These are phyloP conservation scores for Nowickia ferox DNA, from an alignment of 2,888 invertebrate species.

Conservation along the genomic window DNA sequence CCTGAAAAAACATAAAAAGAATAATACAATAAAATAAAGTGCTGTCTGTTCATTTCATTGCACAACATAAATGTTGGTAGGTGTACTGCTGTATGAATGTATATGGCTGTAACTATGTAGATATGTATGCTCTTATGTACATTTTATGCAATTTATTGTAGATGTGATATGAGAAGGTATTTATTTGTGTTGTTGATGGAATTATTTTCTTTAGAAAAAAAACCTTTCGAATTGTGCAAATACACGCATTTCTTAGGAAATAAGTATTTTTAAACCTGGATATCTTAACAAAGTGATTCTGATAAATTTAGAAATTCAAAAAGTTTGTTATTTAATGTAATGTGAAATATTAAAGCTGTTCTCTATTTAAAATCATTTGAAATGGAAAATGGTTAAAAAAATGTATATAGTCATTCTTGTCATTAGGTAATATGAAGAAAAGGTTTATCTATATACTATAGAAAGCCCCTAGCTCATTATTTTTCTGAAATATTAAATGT, in stretches of 20 bases:
- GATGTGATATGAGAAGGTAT: conserved; percentile 34
- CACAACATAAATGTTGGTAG: conserved; percentile 10
- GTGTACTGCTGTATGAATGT: background rate
- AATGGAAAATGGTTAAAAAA: too few species aligned
- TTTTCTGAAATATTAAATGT: too few species aligned
- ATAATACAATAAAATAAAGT: conserved; percentile 55
- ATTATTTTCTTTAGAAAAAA: conserved; percentile 51
- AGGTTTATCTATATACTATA: too few species aligned
- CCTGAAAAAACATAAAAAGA: background rate
- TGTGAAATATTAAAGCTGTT: too few species aligned
- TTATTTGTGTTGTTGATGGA: conserved; percentile 45
- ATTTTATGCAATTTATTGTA: background rate
- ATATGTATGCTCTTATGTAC: background rate
- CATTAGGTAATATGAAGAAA: too few species aligned
- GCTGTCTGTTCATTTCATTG: conserved; percentile 55
- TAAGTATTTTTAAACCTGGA: conserved; percentile 21
- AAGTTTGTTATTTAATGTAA: too few species aligned
- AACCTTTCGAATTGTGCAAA: conserved; percentile 62
- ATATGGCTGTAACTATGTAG: background rate
- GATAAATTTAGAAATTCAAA: background rate
- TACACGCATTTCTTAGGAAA: conserved; percentile 44
- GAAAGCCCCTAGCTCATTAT: too few species aligned
- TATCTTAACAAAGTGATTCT: background rate
- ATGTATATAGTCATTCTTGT: too few species aligned
- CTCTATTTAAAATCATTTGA: too few species aligned